Evolutionary conservation across 92 coral and sea anemone species (phyloP), one percentile per base, ranked within the genome.

Genomic region (Siderastrea siderea): DNA sequence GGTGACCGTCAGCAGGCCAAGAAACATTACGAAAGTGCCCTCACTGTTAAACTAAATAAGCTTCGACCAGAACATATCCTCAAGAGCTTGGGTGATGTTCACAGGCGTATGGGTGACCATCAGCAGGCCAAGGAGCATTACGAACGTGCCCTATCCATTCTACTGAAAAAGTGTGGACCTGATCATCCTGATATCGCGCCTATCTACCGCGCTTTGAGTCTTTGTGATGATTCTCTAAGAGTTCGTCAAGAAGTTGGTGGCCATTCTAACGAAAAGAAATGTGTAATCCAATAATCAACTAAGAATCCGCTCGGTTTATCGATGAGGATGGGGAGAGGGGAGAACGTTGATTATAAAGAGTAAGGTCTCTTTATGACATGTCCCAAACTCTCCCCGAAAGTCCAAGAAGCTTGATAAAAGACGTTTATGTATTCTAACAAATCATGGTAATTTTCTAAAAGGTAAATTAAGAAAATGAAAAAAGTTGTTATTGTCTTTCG

Each of bases 1-100:
- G 79, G 78, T 77, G 84, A 78, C 49, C 53, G 44, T 50, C 68
- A 78, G 15, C 77, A 86, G 53, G 90, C 90, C n/a, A 78, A 77
- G 50, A 13, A 78, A 47, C 47, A 78, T 78, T 53, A 50, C 67
- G 49, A 77, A 7, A 75, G 13, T 11, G 79, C 90, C 60, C 61
- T 16, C 3, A 26, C 38, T 9, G 68, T 86, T 77, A 67, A 51
- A 14, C 45, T 77, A 14, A 62, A 78, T 53, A 67, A 49, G 75
- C 69, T 78, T 45, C 78, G 90, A n/a, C 50, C 66, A 11, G 72
- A 63, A 38, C 83, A 86, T 69, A 45, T 55, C 54, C 72, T 10
- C 75, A 69, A 64, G 15, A 12, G 77, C 60, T 67, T 89, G 49
- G 89, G 89, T 55, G 6, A 0, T 44, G 71, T 77, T 55, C 71